Evolutionary conservation across 2,888 invertebrate genomes (phyloP).

Genomic region (Choristoneura rosaceana): DNA sequence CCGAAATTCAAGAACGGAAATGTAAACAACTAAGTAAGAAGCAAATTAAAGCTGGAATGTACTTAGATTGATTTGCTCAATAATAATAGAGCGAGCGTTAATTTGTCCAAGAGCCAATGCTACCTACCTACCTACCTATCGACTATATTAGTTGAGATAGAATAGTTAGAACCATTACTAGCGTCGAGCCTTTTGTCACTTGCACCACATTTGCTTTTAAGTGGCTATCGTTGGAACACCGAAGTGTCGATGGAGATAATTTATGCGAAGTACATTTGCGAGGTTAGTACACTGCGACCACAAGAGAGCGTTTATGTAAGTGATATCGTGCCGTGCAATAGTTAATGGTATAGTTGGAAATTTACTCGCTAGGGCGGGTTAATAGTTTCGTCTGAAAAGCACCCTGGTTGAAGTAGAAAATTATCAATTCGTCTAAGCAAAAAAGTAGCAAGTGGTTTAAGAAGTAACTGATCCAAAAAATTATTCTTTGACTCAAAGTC

Average conservation of each 20-base stretch:
- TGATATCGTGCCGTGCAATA: background rate
- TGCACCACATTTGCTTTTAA: background rate
- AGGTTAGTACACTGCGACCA: background rate
- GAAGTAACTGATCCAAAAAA: no score
- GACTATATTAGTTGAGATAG: no score
- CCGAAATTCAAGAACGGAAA: constrained; percentile 1
- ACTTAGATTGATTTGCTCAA: background rate
- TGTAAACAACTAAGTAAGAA: constrained; percentile 4
- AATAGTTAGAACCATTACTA: background rate
- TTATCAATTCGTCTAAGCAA: no score
- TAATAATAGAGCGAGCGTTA: background rate
- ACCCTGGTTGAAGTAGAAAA: no score
- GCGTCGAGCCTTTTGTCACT: background rate
- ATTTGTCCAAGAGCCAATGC: background rate
- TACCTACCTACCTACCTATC: no score
- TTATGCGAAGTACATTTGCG: constrained; percentile 16
- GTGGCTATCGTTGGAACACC: constrained; percentile 14
- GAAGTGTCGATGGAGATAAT: constrained; percentile 23
- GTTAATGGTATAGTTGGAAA: background rate
- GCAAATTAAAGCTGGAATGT: background rate
- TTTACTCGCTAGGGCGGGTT: no score
- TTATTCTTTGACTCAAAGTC: no score
- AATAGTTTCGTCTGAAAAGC: no score
- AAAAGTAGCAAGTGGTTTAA: no score
- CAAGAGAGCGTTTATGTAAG: constrained; percentile 9